A percentile compares a stretch with the other conserved stretches of the same genome.
Evolutionary conservation across 2,797 vertebrate genomes (phyloP).

Genomic region (Sebastes oblongus): DNA sequence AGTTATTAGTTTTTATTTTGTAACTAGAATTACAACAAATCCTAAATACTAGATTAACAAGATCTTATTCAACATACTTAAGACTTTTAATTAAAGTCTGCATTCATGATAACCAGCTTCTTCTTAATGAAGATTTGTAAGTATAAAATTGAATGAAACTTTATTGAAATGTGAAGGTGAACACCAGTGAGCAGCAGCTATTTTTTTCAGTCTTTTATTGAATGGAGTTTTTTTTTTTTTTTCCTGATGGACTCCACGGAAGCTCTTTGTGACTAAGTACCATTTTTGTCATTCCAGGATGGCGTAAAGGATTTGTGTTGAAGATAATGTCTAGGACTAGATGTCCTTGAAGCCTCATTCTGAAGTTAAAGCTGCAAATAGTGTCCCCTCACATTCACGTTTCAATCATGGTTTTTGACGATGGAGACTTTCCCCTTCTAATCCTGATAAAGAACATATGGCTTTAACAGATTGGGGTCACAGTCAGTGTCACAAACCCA

Average conservation of each 20-base stretch:
- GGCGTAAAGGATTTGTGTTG: conserved; percentile 21
- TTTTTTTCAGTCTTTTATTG: neutral
- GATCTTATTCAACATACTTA: neutral
- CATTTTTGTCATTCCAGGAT: conserved; percentile 7
- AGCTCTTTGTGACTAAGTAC: neutral
- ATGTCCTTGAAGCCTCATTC: conserved; percentile 52
- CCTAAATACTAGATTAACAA: neutral
- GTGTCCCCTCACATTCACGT: conserved; percentile 5
- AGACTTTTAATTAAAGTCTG: neutral
- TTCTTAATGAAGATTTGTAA: neutral
- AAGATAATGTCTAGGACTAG: conserved; percentile 11
- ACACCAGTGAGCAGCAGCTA: neutral
- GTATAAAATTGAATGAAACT: neutral
- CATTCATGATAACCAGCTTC: neutral
- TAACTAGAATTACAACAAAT: neutral
- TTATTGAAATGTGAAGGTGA: neutral
- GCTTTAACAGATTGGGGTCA: conserved; percentile 61
- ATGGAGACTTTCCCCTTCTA: conserved; percentile 39
- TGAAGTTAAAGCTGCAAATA: conserved; percentile 9
- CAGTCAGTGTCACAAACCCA: conserved; percentile 32
- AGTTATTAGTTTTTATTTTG: neutral
- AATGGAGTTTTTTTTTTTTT: fast-evolving
- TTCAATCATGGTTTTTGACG: conserved; percentile 27
- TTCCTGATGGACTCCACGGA: neutral
- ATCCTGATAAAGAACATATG: conserved; percentile 62